Percentiles rank a stretch among this genome's conserved stretches.
Evolutionary conservation across 2,797 vertebrate genomes (phyloP).

Genomic region (Cetoscarus ocellatus): DNA sequence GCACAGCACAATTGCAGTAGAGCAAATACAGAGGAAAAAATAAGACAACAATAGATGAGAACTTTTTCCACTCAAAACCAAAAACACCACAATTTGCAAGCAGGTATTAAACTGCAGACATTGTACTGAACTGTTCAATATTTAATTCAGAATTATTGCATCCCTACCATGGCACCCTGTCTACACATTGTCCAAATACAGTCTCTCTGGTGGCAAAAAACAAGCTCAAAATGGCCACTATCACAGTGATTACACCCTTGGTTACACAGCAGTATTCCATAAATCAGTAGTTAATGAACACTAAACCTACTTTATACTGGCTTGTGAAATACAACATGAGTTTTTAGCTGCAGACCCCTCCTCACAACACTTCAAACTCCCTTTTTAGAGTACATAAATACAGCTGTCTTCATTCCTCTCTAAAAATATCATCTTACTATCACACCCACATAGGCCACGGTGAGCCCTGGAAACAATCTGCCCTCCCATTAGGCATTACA

Average conservation of each 20-base stretch:
- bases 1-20: no score
- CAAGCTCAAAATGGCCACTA: neutral
- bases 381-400: constrained; percentile 6
- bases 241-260: neutral
- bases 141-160: no score
- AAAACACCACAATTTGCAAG: no score
- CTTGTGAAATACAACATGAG: neutral
- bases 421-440: constrained; percentile 19
- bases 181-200: neutral
- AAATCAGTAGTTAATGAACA: neutral
- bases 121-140: no score
- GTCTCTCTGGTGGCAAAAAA: neutral
- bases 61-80: no score
- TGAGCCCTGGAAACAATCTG: constrained; percentile 10
- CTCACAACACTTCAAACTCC: neutral
- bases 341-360: neutral
- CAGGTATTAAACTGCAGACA: no score
- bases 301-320: neutral
- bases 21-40: no score
- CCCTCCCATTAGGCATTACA: constrained; percentile 27
- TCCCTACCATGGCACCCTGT: no score
- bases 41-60: no score
- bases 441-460: constrained; percentile 18
- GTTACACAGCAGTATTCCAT: no score
- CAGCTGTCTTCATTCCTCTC: constrained; percentile 6